These are phyloP conservation scores for Drosophila kambysellisi DNA, from an alignment of 2,888 invertebrate species.

Conservation along the genomic window DNA sequence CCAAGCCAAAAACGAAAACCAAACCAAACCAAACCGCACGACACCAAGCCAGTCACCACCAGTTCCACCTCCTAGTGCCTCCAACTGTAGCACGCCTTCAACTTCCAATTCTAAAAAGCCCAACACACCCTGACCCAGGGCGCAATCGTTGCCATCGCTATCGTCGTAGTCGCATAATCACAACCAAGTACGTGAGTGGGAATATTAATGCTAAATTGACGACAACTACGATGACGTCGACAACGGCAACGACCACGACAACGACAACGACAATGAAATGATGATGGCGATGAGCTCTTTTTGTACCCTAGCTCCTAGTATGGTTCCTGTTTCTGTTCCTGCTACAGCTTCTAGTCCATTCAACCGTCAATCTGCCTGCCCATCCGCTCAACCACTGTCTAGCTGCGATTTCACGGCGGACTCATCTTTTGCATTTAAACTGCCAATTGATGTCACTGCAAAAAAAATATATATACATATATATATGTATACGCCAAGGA, in stretches of 20 bases:
- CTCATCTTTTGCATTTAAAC: constrained; percentile 83
- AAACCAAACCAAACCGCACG: constrained; percentile 69
- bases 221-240: constrained; percentile 64
- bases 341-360: constrained; percentile 21
- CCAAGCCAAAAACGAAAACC: constrained; percentile 41
- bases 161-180: constrained; percentile 78
- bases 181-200: constrained; percentile 82
- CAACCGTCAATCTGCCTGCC: constrained; percentile 12
- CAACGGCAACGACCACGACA: constrained; percentile 47
- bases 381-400: constrained; percentile 19
- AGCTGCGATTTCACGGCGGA: constrained; percentile 72
- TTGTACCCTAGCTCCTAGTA: constrained; percentile 9
- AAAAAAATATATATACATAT: constrained; percentile 14
- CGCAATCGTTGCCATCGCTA: constrained; percentile 56
- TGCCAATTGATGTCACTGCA: constrained; percentile 81
- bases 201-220: constrained; percentile 83
- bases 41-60: constrained; percentile 31
- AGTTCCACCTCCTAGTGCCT: background rate
- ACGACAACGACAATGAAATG: constrained; percentile 49
- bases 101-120: constrained; percentile 49
- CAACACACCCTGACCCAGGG: constrained; percentile 51
- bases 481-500: constrained; percentile 51
- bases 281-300: constrained; percentile 45
- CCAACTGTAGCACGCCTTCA: constrained; percentile 20
- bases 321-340: constrained; percentile 13